These are phyloP conservation scores for Charina bottae DNA, from an alignment of 2,113 vertebrate genomes.

Conservation along the genomic window DNA sequence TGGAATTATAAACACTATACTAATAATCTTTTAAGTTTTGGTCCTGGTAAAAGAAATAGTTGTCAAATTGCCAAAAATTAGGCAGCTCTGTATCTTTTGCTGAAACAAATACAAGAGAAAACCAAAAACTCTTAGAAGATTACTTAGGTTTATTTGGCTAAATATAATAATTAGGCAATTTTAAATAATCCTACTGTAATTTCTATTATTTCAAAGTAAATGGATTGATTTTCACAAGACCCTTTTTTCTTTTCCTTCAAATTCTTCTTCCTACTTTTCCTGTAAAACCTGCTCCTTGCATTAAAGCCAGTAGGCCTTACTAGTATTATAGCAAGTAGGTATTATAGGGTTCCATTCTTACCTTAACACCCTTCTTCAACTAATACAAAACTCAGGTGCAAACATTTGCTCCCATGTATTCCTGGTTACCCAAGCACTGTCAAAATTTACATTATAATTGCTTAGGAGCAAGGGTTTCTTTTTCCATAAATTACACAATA, in stretches of 20 bases:
- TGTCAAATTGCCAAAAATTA: constrained; percentile 25
- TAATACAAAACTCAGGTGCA: background rate
- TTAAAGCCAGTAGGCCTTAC: background rate
- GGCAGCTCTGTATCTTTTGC: background rate
- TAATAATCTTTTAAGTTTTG: constrained; percentile 55
- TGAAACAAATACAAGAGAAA: background rate
- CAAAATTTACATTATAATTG: background rate
- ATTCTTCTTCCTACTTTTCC: background rate
- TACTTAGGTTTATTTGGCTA: background rate
- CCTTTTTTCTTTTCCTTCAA: background rate
- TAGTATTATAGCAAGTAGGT: background rate
- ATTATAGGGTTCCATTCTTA: background rate
- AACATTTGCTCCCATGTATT: background rate
- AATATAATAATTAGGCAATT: constrained; percentile 18
- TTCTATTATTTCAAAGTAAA: background rate
- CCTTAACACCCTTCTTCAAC: background rate
- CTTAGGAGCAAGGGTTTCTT: background rate
- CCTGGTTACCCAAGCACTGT: background rate
- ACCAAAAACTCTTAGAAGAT: constrained; percentile 20
- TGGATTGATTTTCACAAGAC: constrained; percentile 1
- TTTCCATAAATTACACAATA: background rate
- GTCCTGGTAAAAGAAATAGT: constrained; percentile 27
- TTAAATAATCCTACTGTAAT: background rate
- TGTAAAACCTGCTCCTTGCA: background rate
- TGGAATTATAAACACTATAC: constrained; percentile 68